phyloP scores from a whole-genome alignment of 2,113 vertebrate genomes.

The Chaetops frenatus region DNA sequence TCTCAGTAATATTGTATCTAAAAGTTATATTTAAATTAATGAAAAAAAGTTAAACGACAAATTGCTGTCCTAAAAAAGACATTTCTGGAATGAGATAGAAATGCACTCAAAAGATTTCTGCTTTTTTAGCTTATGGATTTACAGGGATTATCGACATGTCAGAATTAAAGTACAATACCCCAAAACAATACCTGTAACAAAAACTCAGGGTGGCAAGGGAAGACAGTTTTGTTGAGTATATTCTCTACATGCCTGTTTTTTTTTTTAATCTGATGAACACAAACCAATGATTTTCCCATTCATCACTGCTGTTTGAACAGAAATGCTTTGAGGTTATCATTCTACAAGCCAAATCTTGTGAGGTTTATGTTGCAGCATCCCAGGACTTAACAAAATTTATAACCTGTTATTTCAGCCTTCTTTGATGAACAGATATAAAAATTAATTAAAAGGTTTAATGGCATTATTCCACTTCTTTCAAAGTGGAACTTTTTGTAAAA shows the following conservation, averaged over 20 bases:
- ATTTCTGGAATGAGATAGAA: neutral
- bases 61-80: neutral
- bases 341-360: neutral
- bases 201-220: neutral
- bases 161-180: neutral
- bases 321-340: neutral
- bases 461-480: neutral
- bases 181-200: neutral
- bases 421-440: constrained; percentile 13
- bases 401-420: constrained; percentile 1
- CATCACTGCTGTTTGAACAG: neutral
- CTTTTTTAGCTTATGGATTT: neutral
- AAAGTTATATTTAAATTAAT: neutral
- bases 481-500: neutral
- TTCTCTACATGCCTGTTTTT: neutral
- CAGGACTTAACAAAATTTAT: neutral
- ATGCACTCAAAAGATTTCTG: neutral
- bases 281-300: neutral
- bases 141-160: neutral
- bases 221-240: neutral
- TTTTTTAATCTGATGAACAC: neutral
- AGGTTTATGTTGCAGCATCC: neutral
- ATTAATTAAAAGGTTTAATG: constrained; percentile 12
- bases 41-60: neutral
- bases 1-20: neutral